phyloP scores from a whole-genome alignment of 2,113 vertebrate species.

The Tetraodon nigroviridis region DNA sequence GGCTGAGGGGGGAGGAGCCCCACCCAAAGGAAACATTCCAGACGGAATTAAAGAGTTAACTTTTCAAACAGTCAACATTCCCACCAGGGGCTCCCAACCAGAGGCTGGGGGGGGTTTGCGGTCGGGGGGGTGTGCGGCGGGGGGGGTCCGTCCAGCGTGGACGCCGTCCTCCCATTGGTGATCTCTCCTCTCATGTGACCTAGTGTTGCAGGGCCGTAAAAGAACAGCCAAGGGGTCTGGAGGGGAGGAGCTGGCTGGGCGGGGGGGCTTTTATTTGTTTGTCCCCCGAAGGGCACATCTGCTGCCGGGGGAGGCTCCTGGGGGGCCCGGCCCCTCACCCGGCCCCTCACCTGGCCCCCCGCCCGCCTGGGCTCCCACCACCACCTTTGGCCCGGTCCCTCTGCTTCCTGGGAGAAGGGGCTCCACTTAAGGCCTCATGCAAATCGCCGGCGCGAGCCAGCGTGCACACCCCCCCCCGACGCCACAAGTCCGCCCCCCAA shows the following conservation, averaged over 20 bases:
- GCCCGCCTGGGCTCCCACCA: conserved; percentile 4
- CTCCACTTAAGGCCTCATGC: no score
- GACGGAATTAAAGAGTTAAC: conserved; percentile 78
- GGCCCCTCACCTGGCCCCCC: conserved; percentile 18
- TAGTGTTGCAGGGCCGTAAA: conserved; percentile 58
- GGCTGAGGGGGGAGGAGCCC: conserved; percentile 48
- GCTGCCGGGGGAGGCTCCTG: conserved; percentile 43
- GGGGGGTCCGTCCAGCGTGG: conserved; percentile 46
- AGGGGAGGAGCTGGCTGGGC: conserved; percentile 47
- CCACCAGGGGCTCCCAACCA: conserved; percentile 64
- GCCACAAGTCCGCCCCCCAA: conserved; percentile 16
- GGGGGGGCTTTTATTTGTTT: conserved; percentile 57
- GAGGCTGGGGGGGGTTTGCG: conserved; percentile 45
- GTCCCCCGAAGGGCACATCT: conserved; percentile 63
- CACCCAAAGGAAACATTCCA: conserved; percentile 81
- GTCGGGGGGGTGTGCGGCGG: conserved; percentile 3
- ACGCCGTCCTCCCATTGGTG: conserved; percentile 57
- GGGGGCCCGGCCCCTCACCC: conserved; percentile 24
- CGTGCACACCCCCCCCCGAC: conserved; percentile 13
- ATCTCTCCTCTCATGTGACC: conserved; percentile 67
- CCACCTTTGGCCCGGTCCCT: background rate
- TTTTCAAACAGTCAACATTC: conserved; percentile 75
- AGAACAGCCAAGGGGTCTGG: conserved; percentile 53
- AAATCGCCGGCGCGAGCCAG: conserved; percentile 16
- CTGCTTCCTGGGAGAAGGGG: no score